A percentile compares a stretch with the other conserved stretches of the same genome.
Evolutionary conservation across 2,797 vertebrate genomes (phyloP).

Genomic region (Acestrorhynchus altus): DNA sequence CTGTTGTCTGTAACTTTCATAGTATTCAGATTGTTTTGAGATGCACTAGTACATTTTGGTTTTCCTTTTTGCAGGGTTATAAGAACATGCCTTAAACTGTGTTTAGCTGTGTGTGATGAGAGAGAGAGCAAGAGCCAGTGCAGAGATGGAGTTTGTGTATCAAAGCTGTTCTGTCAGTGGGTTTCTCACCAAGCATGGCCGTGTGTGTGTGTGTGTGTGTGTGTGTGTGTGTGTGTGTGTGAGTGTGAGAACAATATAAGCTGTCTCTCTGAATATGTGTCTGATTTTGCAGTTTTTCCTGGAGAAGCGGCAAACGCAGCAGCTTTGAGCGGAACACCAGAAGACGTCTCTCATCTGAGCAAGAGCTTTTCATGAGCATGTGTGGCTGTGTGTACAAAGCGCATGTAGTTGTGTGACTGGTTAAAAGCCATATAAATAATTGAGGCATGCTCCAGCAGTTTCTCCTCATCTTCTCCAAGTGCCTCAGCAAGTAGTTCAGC

Average conservation of each 20-base stretch:
- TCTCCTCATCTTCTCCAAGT: neutral
- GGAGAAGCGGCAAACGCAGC: slow-evolving; percentile 76
- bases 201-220: slow-evolving; percentile 4
- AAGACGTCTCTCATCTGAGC: slow-evolving; percentile 1
- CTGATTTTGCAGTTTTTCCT: slow-evolving; percentile 83
- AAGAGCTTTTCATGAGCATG: neutral
- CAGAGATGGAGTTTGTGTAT: neutral
- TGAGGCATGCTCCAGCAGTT: neutral
- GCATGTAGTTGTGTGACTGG: slow-evolving; percentile 18
- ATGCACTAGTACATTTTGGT: too few species aligned
- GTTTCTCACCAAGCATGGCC: neutral
- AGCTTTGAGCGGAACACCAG: slow-evolving; percentile 20
- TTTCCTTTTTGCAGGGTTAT: too few species aligned
- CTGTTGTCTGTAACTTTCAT: too few species aligned
- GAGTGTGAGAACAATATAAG: slow-evolving; percentile 2
- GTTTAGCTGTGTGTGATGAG: neutral
- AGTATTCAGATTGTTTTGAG: too few species aligned
- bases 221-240: too few species aligned
- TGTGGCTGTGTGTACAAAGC: slow-evolving; percentile 11
- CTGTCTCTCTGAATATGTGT: slow-evolving; percentile 15
- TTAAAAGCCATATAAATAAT: slow-evolving; percentile 41
- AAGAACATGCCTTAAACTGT: neutral
- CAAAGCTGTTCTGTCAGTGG: slow-evolving; percentile 9
- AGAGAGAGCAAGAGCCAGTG: neutral
- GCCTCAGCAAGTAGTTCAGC: too few species aligned